These are phyloP conservation scores for Ameiurus melas DNA, from an alignment of 2,113 vertebrate genomes.

Conservation along the genomic window DNA sequence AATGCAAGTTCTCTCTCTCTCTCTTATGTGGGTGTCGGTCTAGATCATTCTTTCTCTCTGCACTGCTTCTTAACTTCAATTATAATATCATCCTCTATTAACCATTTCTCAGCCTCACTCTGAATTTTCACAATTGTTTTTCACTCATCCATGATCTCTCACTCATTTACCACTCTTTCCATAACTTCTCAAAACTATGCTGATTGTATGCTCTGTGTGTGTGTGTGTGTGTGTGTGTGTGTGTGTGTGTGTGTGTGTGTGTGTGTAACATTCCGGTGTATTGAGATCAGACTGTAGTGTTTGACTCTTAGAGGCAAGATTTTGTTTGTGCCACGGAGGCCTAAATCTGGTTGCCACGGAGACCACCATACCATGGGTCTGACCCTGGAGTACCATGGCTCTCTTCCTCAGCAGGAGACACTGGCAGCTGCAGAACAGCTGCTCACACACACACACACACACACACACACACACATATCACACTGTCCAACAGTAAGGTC, in stretches of 20 bases:
- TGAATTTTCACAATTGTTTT: constrained; percentile 38
- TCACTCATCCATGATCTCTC: constrained; percentile 17
- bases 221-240: not conserved
- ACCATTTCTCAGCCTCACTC: constrained; percentile 59
- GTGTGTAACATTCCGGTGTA: constrained; percentile 56
- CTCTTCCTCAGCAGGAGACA: constrained; percentile 78
- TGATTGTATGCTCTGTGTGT: constrained; percentile 22
- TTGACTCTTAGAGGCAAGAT: constrained; percentile 76
- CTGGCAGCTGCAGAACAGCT: constrained; percentile 95
- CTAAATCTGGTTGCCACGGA: constrained; percentile 87
- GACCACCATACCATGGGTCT: constrained; percentile 92
- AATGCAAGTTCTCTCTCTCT: constrained; percentile 26
- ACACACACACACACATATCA: constrained; percentile 43
- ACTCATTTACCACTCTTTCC: constrained; percentile 21
- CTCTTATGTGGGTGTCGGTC: constrained; percentile 2
- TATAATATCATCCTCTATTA: constrained; percentile 32
- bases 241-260: constrained; percentile 51
- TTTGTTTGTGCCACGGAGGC: constrained; percentile 75
- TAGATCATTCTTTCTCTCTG: not conserved
- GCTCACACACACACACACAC: constrained; percentile 66
- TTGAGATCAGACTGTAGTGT: constrained; percentile 56
- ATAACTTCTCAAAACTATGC: not conserved
- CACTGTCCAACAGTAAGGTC: not conserved
- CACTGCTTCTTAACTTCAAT: not conserved
- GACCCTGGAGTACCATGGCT: constrained; percentile 86